Conservation (phyloP, 2,113 vertebrate genomes). For the Gobio gobio region DNA sequence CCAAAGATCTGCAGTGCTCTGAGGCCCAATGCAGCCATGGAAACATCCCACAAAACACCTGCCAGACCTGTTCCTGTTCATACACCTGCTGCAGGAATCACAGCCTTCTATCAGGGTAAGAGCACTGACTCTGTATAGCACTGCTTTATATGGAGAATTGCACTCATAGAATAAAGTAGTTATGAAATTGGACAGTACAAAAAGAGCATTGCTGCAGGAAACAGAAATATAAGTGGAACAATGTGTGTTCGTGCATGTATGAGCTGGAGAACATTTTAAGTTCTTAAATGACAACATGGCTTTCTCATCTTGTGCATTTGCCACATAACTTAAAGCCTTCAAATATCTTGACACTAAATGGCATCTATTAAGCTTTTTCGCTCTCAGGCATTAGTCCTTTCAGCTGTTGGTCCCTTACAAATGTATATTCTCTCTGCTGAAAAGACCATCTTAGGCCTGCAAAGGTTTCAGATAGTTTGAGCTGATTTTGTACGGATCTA, state of each 20-base stretch:
- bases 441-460: not conserved
- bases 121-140: not conserved
- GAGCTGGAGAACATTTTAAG: not conserved
- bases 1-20: slow-evolving; percentile 34
- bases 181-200: not conserved
- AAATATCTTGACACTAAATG: not conserved
- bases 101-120: not conserved
- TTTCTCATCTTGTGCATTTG: not conserved
- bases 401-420: not conserved
- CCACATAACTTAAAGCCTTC: not conserved
- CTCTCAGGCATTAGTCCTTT: not conserved
- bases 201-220: not conserved
- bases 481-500: not conserved
- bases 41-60: slow-evolving; percentile 43
- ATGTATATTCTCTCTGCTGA: not conserved
- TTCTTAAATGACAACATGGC: not conserved
- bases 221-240: not conserved
- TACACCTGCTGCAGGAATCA: slow-evolving; percentile 15
- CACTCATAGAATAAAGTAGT: not conserved
- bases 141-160: not conserved
- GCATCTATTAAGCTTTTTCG: not conserved
- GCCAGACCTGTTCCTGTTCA: slow-evolving; percentile 20
- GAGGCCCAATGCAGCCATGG: slow-evolving; percentile 33
- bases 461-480: not conserved
- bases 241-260: not conserved